phyloP scores from a whole-genome alignment of 2,113 vertebrate species.

The Chrysemys picta region DNA sequence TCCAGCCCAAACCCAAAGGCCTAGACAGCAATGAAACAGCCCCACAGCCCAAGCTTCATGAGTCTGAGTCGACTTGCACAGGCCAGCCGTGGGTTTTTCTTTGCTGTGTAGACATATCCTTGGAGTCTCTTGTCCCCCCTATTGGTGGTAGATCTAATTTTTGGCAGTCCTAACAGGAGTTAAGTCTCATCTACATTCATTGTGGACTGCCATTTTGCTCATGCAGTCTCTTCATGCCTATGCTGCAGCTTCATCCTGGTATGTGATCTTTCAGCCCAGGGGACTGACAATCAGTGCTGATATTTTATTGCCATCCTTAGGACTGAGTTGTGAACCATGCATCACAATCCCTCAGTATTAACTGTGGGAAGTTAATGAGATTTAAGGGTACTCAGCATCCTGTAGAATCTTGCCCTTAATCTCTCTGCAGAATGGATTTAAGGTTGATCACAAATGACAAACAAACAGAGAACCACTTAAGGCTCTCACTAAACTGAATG shows the following conservation, averaged over 20 bases:
- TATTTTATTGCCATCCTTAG: neutral
- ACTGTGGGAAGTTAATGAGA: neutral
- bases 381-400: neutral
- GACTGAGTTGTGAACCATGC: neutral
- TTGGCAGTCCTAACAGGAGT: neutral
- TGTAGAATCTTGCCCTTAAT: neutral
- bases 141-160: neutral
- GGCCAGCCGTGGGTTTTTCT: neutral
- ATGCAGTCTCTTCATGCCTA: neutral
- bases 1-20: neutral
- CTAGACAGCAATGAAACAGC: neutral
- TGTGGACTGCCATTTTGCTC: neutral
- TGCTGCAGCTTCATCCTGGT: neutral
- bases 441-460: neutral
- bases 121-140: neutral
- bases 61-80: neutral
- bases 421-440: neutral
- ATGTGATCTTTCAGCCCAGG: neutral
- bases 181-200: neutral
- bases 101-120: neutral
- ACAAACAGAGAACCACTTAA: neutral
- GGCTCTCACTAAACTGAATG: neutral
- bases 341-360: neutral
- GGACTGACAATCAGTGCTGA: neutral
- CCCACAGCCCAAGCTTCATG: no score